Evolutionary conservation across 2,888 invertebrate genomes (phyloP).

Genomic region (Apeira syringaria): DNA sequence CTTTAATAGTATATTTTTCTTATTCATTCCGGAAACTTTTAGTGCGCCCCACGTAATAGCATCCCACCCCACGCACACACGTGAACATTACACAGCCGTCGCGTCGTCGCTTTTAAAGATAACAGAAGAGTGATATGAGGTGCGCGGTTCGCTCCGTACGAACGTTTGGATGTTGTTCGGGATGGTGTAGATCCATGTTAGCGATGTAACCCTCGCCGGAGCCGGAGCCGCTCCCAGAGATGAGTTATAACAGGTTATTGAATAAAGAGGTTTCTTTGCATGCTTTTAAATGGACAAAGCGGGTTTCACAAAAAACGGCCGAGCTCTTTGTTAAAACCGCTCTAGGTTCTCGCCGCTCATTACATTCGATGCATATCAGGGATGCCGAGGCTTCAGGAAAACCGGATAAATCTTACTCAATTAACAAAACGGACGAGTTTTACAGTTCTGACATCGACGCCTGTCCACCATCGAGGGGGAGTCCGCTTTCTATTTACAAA

Average conservation of each 20-base stretch:
- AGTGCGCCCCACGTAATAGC: too few relatives aligned
- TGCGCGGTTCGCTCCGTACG: background rate
- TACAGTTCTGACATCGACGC: conserved; percentile 5
- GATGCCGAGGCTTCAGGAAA: background rate
- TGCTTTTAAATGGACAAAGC: background rate
- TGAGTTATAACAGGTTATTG: conserved; percentile 1
- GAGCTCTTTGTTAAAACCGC: conserved; percentile 1
- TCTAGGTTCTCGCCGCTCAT: background rate
- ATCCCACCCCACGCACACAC: background rate
- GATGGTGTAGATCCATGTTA: background rate
- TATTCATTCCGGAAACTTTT: too few relatives aligned
- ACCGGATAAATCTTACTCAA: background rate
- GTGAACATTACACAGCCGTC: background rate
- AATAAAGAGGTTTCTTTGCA: conserved; percentile 1
- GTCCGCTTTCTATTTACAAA: background rate
- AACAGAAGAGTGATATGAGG: too few relatives aligned
- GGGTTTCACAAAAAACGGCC: background rate
- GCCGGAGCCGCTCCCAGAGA: background rate
- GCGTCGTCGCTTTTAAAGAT: background rate
- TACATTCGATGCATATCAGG: background rate
- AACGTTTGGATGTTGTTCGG: background rate
- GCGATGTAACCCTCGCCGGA: background rate
- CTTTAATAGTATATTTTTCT: too few relatives aligned
- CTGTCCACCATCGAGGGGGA: conserved; percentile 1
- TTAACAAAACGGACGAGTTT: background rate